Evolutionary conservation across 2,888 invertebrate genomes (phyloP), one percentile per base, ranked within the genome.

Genomic region (Leptinotarsa peninsularis): DNA sequence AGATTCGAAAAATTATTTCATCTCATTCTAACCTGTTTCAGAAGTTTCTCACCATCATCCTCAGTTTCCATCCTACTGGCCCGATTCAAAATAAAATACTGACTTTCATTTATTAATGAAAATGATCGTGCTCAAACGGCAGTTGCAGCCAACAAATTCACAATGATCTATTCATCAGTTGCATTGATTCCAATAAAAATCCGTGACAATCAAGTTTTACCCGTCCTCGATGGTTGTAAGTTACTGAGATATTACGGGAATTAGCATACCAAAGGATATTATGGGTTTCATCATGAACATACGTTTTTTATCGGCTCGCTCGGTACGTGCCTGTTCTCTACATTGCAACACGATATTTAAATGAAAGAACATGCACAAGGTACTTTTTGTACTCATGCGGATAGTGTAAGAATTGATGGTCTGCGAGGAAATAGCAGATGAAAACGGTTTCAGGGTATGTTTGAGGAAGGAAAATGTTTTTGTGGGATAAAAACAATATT

Each of bases 291-390:
- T 63, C 27, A 63, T 43, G 63, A 63, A n/a, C 43, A 43, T 43
- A 63, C 63, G 63, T 63, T 63, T 63, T 63, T 63, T 63, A 63
- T 43, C 63, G 63, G 43, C 63, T 63, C 33, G 33, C 63, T 33
- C 7, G n/a, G 43, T 63, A 63, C 63, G 63, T 63, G 63, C 63
- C 33, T 63, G 13, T 63, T 63, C 63, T 15, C 4, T n/a, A 15
- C 18, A 63, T 63, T 63, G 63, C 63, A 63, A 63, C 63, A 63
- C 33, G 63, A 63, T 63, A 63, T 63, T 63, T 63, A 63, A 43
- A 58, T 33, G 17, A 14, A 63, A 63, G 33, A 63, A 63, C 63
- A 63, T 63, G 33, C 33, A 63, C 63, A 63, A 43, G 63, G 63
- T 63, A 63, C 7, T 63, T n/a, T 63, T 63, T 33, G 63, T n/a